These are phyloP conservation scores for Chaitophorus viminalis DNA, from an alignment of 2,888 invertebrate species.

Conservation along the genomic window DNA sequence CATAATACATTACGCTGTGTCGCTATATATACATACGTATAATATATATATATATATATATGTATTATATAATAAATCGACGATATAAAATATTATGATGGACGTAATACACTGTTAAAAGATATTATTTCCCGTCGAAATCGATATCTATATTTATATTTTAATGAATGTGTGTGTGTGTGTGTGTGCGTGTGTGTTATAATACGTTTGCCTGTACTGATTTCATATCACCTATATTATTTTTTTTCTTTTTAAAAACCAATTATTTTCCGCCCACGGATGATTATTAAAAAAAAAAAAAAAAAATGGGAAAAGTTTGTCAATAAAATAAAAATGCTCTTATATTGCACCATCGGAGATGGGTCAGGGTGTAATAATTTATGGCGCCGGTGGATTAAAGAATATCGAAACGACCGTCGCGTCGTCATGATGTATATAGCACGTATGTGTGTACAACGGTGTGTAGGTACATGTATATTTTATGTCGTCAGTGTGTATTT, in stretches of 20 bases:
- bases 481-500: not conserved
- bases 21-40: no score
- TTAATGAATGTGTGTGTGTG: no score
- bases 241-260: not conserved
- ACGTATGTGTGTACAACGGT: not conserved
- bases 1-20: no score
- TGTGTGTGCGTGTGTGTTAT: no score
- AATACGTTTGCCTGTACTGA: no score
- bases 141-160: not conserved
- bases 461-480: not conserved
- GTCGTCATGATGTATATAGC: no score
- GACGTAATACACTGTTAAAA: no score
- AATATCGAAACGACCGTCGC: not conserved
- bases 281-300: not conserved
- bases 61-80: no score
- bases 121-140: not conserved
- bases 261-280: constrained; percentile 10
- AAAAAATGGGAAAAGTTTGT: not conserved
- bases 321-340: not conserved
- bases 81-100: no score
- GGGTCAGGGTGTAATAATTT: not conserved
- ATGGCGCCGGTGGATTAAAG: not conserved
- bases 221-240: not conserved
- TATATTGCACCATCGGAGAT: not conserved
- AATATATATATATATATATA: no score